phyloP scores from a whole-genome alignment of 2,113 vertebrate genomes.

The Aleadryas rufinucha region DNA sequence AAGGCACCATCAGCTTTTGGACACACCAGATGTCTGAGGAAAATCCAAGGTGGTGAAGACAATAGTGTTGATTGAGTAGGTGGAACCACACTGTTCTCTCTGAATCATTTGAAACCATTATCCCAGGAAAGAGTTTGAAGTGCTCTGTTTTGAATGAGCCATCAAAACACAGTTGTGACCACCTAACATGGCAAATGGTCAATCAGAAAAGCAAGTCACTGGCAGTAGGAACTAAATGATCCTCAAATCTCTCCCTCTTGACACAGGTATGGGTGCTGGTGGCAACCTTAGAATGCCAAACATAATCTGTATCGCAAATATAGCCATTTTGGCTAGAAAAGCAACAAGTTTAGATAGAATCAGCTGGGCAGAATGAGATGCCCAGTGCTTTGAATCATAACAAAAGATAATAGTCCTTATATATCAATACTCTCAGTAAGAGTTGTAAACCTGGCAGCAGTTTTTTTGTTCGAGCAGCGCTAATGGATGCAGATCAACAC shows the following conservation, averaged over 20 bases:
- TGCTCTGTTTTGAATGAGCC: neutral
- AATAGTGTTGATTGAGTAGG: neutral
- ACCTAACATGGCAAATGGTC: neutral
- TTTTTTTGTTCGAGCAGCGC: neutral
- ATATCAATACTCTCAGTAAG: neutral
- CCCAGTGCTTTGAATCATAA: neutral
- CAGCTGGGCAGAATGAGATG: neutral
- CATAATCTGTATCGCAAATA: neutral
- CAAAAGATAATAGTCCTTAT: neutral
- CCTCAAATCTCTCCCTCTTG: neutral
- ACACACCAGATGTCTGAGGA: neutral
- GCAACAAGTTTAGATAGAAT: neutral
- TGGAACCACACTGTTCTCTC: neutral
- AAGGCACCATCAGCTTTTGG: neutral
- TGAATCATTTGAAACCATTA: neutral
- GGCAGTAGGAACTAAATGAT: neutral
- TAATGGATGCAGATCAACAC: neutral
- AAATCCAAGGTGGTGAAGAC: neutral
- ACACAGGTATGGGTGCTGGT: neutral
- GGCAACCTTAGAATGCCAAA: neutral
- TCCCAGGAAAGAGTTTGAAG: neutral
- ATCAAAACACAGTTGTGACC: neutral
- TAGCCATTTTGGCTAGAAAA: neutral
- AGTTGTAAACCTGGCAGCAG: neutral
- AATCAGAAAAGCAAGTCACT: neutral